Percentiles rank a stretch among this genome's conserved stretches.
Evolutionary conservation across 2,888 invertebrate genomes (phyloP).

Genomic region (Erannis defoliaria): DNA sequence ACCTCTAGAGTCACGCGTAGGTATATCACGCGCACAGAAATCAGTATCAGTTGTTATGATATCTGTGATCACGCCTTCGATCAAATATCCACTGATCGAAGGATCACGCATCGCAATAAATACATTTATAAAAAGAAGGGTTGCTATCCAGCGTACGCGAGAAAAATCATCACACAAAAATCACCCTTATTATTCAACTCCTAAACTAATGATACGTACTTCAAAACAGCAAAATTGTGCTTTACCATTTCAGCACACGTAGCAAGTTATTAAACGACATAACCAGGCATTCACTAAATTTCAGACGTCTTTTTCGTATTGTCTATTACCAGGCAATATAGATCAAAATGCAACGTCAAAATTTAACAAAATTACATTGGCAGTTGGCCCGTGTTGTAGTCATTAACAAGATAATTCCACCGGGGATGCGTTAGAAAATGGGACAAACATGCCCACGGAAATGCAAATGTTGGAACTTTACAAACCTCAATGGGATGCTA

Average conservation of each 20-base stretch:
- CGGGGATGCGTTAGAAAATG: constrained; percentile 61
- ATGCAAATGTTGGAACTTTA: constrained; percentile 53
- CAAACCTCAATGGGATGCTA: constrained; percentile 18
- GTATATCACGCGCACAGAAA: too few relatives aligned
- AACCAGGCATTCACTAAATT: constrained; percentile 10
- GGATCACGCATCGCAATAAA: too few relatives aligned
- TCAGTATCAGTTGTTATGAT: too few relatives aligned
- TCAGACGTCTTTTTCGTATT: not conserved
- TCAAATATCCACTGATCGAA: too few relatives aligned
- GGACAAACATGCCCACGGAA: constrained; percentile 61
- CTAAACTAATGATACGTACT: not conserved
- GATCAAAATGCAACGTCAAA: constrained; percentile 31
- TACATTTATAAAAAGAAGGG: too few relatives aligned
- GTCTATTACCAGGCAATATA: constrained; percentile 34
- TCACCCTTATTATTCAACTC: too few relatives aligned
- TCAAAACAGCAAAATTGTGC: not conserved
- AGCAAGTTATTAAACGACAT: constrained; percentile 7
- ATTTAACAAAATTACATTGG: constrained; percentile 21
- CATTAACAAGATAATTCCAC: constrained; percentile 69
- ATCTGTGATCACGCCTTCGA: too few relatives aligned
- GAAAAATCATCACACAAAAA: too few relatives aligned
- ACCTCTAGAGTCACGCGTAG: too few relatives aligned
- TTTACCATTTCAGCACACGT: not conserved
- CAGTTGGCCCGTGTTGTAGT: constrained; percentile 55
- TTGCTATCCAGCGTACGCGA: too few relatives aligned